Evolutionary conservation across 2,113 vertebrate genomes (phyloP).

Genomic region (Melanostigma gelatinosum): DNA sequence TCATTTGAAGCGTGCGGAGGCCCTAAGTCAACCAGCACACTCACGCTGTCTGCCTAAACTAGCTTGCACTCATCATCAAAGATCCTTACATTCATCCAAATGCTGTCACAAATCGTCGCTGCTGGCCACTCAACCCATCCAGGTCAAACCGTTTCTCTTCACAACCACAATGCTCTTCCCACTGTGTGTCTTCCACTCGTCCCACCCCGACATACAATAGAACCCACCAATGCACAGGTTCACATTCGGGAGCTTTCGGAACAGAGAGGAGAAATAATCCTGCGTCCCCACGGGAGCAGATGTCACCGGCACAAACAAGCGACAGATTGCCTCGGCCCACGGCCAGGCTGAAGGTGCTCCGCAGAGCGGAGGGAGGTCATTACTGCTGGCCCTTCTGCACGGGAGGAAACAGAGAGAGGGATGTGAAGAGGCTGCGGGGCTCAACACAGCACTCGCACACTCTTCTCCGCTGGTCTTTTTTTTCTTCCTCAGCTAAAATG

Average conservation of each 20-base stretch:
- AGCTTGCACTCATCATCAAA: neutral
- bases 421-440: constrained; percentile 40
- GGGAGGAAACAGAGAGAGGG: constrained; percentile 29
- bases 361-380: constrained; percentile 66
- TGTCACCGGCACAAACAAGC: constrained; percentile 75
- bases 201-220: constrained; percentile 8
- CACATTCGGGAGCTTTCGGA: constrained; percentile 19
- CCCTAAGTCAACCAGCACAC: neutral
- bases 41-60: neutral
- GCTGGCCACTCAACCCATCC: neutral
- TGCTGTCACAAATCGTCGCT: neutral
- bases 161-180: neutral
- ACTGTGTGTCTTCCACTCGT: neutral
- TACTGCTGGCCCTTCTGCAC: constrained; percentile 57
- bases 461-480: constrained; percentile 25
- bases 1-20: neutral
- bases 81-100: neutral
- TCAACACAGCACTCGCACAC: constrained; percentile 2
- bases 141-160: neutral
- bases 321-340: constrained; percentile 74
- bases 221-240: constrained; percentile 39
- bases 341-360: constrained; percentile 70
- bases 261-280: constrained; percentile 55
- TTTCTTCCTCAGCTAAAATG: constrained; percentile 34
- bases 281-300: constrained; percentile 72